Evolutionary conservation across 2,797 vertebrate species (phyloP), one percentile per base, ranked within the genome.

Genomic region (Lycodopsis pacificus): DNA sequence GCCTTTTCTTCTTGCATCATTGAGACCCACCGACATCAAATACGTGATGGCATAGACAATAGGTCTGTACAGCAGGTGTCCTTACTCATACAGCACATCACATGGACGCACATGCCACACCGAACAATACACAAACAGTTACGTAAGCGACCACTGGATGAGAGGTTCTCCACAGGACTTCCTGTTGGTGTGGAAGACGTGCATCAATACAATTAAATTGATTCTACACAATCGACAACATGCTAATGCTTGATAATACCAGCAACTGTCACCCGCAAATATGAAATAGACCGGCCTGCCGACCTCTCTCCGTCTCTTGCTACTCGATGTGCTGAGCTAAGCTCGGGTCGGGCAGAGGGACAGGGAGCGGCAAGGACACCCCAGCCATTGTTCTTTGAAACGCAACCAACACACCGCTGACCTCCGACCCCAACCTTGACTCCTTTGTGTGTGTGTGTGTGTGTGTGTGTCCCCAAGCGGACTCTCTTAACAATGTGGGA

Each of bases 391-490:
- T 88, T 79, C 32, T 78, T 76, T 74, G 65, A 81, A 64, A 76
- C 61, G 7, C 56, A 68, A 53, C n/a, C n/a, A n/a, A n/a, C n/a
- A n/a, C n/a, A 68, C 68, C 14, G 14, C 76, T 76, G 83, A 91
- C 89, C 91, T 81, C 77, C 70, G 79, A 89, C 87, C 80, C 76
- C n/a, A 13, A 89, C 89, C 91, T 88, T 91, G 81, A 79, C 89
- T 79, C 58, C 75, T 86, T 71, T 86, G 68, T 89, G 77, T 32
- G 78, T 11, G 66, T 56, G 30, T 71, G 46, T 44, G 13, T 54
- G 15, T 58, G 69, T 17, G 20, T 27, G 38, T 64, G 48, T 32
- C 34, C 27, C 70, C 17, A 19, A 51, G 42, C 65, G 58, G 65
- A 64, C 61, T 77, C 40, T n/a, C n/a, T n/a, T n/a, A 63, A 71